A percentile compares a stretch with the other conserved stretches of the same genome.
These are phyloP conservation scores for Oplegnathus fasciatus DNA, from an alignment of 2,113 vertebrate species.

Conservation along the genomic window DNA sequence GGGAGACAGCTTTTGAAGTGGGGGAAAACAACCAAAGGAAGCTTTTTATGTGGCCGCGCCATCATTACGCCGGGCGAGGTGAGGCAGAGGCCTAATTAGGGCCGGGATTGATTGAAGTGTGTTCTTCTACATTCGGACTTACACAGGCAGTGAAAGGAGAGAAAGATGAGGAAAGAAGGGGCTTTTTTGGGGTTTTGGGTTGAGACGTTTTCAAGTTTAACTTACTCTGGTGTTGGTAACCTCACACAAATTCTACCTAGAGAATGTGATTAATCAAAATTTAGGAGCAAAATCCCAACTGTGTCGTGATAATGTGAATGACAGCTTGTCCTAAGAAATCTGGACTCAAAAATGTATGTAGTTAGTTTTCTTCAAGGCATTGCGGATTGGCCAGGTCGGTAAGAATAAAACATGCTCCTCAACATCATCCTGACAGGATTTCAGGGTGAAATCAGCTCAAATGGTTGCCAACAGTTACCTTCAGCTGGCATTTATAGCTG, in stretches of 20 bases:
- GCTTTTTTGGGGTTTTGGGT: not conserved
- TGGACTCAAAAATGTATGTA: too few relatives aligned
- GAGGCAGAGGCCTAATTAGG: conserved; percentile 67
- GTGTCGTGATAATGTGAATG: not conserved
- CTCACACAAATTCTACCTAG: not conserved
- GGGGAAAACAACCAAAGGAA: conserved; percentile 57
- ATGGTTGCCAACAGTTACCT: conserved; percentile 1
- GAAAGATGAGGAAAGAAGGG: conserved; percentile 11
- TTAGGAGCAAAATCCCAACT: not conserved
- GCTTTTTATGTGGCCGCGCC: conserved; percentile 62
- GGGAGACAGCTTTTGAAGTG: conserved; percentile 65
- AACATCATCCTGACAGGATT: conserved; percentile 8
- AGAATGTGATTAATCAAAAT: not conserved
- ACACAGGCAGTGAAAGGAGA: not conserved
- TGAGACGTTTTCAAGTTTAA: not conserved
- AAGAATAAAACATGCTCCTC: conserved; percentile 2
- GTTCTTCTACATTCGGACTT: conserved; percentile 19
- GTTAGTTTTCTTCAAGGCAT: not conserved
- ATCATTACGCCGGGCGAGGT: conserved; percentile 63
- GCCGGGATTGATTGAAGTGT: conserved; percentile 56
- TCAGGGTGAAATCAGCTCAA: conserved; percentile 19
- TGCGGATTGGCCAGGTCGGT: not conserved
- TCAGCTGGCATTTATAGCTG: conserved; percentile 14
- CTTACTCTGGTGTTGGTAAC: not conserved
- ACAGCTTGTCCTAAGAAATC: not conserved